A percentile compares a stretch with the other conserved stretches of the same genome.
phyloP scores from a whole-genome alignment of 2,888 invertebrate genomes.

The Nemoura dubitans region DNA sequence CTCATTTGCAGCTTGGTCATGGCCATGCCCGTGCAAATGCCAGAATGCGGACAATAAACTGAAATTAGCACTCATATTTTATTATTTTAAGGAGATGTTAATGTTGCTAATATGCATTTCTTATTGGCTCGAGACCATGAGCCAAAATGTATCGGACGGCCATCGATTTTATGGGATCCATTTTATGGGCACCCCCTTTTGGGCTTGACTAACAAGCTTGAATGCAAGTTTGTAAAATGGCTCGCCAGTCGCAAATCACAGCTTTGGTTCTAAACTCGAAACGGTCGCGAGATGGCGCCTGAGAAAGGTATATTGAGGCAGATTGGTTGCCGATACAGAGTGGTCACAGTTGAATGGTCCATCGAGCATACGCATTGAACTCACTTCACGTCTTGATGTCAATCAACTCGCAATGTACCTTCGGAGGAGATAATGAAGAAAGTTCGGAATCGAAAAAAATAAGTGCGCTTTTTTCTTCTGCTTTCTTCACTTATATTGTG shows the following conservation, averaged over 20 bases:
- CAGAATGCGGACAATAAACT: background rate
- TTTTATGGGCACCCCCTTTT: background rate
- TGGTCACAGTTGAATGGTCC: background rate
- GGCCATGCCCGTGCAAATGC: background rate
- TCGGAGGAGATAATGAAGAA: background rate
- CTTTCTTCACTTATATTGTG: slow-evolving; percentile 12
- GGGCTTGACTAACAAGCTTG: background rate
- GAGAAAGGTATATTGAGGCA: background rate
- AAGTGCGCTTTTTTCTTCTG: background rate
- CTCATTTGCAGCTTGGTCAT: background rate
- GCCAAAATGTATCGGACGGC: background rate
- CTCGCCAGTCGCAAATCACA: background rate
- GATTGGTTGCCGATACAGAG: background rate
- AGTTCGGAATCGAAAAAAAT: background rate
- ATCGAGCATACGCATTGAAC: background rate
- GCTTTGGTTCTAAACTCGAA: background rate
- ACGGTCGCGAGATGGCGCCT: background rate
- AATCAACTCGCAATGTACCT: background rate
- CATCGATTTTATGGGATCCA: background rate
- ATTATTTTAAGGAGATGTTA: background rate
- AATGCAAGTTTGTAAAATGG: background rate
- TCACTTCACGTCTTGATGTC: background rate
- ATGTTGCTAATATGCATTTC: background rate
- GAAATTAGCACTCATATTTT: background rate
- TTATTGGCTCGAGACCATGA: background rate